These are phyloP conservation scores for Geophilus truncorum DNA, from an alignment of 2,888 invertebrate genomes.

Conservation along the genomic window DNA sequence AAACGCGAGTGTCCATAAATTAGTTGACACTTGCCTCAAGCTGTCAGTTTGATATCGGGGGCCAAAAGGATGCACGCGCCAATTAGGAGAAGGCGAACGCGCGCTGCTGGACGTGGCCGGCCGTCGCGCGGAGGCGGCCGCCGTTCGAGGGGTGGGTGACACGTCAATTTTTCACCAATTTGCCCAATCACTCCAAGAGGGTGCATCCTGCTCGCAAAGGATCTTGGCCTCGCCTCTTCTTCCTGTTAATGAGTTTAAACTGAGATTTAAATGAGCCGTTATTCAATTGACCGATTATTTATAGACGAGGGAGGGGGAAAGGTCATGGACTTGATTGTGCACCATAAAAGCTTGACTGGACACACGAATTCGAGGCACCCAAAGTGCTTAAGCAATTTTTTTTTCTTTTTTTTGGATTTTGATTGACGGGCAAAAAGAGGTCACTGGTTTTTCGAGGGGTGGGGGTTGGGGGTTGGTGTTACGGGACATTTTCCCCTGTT, in stretches of 20 bases:
- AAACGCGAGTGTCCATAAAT: conserved; percentile 15
- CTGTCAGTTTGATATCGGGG: conserved; percentile 20
- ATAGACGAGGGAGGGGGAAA: not conserved
- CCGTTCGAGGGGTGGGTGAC: not conserved
- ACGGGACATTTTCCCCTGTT: not conserved
- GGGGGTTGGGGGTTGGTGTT: not conserved
- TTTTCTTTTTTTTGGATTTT: not conserved
- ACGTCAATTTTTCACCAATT: conserved; percentile 12
- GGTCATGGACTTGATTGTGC: not conserved
- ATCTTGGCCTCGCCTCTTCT: conserved; percentile 19
- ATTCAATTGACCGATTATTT: not conserved
- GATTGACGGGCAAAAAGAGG: conserved; percentile 1
- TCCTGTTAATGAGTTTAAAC: conserved; percentile 3
- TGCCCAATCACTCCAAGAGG: conserved; percentile 2
- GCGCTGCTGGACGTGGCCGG: not conserved
- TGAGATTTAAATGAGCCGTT: conserved; percentile 2
- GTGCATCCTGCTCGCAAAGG: not conserved
- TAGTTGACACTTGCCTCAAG: not conserved
- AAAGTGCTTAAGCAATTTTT: not conserved
- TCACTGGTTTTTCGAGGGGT: not conserved
- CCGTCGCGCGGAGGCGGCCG: no score
- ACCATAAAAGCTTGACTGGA: not conserved
- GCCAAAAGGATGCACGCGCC: conserved; percentile 28
- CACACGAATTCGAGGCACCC: not conserved
- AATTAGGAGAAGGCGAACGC: not conserved